phyloP scores from a whole-genome alignment of 1,140 invertebrate genomes.

The Drosophila repleta region DNA sequence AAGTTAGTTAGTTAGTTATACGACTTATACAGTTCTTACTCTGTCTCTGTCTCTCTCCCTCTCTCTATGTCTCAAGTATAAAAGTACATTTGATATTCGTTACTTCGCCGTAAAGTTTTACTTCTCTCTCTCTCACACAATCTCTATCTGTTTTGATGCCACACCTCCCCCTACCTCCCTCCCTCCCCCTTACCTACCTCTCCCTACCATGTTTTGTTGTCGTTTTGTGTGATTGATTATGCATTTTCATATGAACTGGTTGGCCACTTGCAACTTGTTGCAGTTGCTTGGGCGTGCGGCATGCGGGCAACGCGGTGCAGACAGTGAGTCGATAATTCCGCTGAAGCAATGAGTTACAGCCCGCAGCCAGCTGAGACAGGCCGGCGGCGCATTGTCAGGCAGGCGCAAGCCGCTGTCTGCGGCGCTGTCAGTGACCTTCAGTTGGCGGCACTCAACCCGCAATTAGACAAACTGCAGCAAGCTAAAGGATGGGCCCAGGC shows the following conservation, averaged over 20 bases:
- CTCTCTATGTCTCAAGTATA: too few relatives aligned
- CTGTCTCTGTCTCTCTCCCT: too few relatives aligned
- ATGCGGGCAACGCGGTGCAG: conserved; percentile 58
- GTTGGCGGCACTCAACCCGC: conserved; percentile 52
- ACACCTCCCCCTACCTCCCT: background rate
- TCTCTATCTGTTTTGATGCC: background rate
- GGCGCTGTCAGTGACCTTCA: conserved; percentile 74
- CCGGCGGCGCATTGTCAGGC: conserved; percentile 58
- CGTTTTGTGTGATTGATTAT: conserved; percentile 75
- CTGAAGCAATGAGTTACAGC: conserved; percentile 47
- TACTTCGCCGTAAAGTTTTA: background rate
- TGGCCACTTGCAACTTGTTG: conserved; percentile 49
- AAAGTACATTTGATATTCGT: conserved; percentile 15
- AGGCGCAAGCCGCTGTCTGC: conserved; percentile 38
- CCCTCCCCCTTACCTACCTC: background rate
- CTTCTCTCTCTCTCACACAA: background rate
- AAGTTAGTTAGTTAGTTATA: background rate
- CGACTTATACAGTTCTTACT: too few relatives aligned
- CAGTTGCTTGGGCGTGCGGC: conserved; percentile 18
- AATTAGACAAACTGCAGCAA: conserved; percentile 68
- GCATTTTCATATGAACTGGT: conserved; percentile 79
- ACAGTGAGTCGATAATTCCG: conserved; percentile 30
- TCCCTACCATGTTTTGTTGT: conserved; percentile 37
- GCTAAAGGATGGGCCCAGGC: conserved; percentile 14
- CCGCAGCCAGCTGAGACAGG: conserved; percentile 65